Evolutionary conservation across 2,888 invertebrate genomes (phyloP).

Genomic region (Eustalomyia histrio): DNA sequence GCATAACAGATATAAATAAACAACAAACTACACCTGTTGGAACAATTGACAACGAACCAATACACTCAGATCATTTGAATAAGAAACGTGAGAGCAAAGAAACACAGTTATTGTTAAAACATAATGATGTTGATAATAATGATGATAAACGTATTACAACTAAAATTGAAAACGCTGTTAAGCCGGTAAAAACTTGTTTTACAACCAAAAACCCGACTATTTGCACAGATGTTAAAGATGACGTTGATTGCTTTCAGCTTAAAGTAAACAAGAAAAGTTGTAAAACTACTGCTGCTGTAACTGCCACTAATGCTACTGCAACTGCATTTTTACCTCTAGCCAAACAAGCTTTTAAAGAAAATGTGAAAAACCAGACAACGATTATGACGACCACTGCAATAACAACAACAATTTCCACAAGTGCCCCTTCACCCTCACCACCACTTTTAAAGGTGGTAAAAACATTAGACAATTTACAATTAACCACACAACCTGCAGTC

Average conservation of each 20-base stretch:
- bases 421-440: slow-evolving; percentile 10
- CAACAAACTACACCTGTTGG: slow-evolving; percentile 11
- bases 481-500: slow-evolving; percentile 49
- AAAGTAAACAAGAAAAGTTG: slow-evolving; percentile 48
- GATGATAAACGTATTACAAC: slow-evolving; percentile 34
- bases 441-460: slow-evolving; percentile 46
- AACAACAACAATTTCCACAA: slow-evolving; percentile 46
- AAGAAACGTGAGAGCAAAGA: slow-evolving; percentile 52
- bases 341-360: slow-evolving; percentile 54
- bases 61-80: slow-evolving; percentile 38
- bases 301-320: slow-evolving; percentile 11
- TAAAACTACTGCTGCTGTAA: slow-evolving; percentile 55
- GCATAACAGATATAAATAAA: background rate
- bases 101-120: slow-evolving; percentile 51
- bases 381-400: slow-evolving; percentile 57
- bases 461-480: slow-evolving; percentile 53
- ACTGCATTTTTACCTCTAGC: background rate
- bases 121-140: slow-evolving; percentile 46
- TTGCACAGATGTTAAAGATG: slow-evolving; percentile 58
- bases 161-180: slow-evolving; percentile 55
- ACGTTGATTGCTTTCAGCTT: slow-evolving; percentile 27
- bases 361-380: slow-evolving; percentile 59
- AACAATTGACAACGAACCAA: slow-evolving; percentile 25
- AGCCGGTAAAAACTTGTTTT: slow-evolving; percentile 66
- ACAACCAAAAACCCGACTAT: slow-evolving; percentile 46